These are phyloP conservation scores for Trichopoda pennipes DNA, from an alignment of 2,888 invertebrate species.

Conservation along the genomic window DNA sequence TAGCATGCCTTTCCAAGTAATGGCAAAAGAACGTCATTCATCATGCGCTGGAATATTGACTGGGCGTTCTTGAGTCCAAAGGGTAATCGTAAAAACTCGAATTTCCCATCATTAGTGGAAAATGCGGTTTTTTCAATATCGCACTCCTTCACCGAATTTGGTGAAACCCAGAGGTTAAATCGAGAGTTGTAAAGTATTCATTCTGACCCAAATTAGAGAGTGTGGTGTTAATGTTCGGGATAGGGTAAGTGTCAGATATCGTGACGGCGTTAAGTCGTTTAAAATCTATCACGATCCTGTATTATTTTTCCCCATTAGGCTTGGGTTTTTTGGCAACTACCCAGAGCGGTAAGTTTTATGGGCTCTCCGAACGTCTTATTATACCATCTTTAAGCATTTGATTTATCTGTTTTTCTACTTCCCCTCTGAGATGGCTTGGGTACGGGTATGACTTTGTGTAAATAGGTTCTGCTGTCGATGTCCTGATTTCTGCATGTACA, in stretches of 20 bases:
- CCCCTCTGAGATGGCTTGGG: no score
- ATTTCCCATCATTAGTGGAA: neutral
- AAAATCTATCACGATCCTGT: constrained; percentile 11
- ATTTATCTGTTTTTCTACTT: no score
- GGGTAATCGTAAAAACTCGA: constrained; percentile 9
- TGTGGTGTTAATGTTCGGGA: constrained; percentile 23
- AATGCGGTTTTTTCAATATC: constrained; percentile 15
- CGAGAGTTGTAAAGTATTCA: constrained; percentile 8
- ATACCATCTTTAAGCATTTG: no score
- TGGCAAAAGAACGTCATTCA: neutral
- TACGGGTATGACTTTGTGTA: no score
- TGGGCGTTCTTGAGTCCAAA: constrained; percentile 3
- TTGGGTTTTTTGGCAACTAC: no score
- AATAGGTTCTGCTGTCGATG: no score
- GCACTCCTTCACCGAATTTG: neutral
- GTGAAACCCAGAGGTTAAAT: constrained; percentile 25
- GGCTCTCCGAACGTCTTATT: no score
- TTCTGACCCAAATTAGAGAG: neutral
- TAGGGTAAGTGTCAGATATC: neutral
- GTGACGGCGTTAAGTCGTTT: constrained; percentile 6
- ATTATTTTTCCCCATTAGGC: neutral
- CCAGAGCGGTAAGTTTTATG: no score
- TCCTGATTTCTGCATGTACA: no score
- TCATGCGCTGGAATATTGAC: constrained; percentile 16
- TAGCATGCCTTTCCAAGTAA: constrained; percentile 13